Conservation (phyloP, 1,140 invertebrate genomes). For the Lineus longissimus region DNA sequence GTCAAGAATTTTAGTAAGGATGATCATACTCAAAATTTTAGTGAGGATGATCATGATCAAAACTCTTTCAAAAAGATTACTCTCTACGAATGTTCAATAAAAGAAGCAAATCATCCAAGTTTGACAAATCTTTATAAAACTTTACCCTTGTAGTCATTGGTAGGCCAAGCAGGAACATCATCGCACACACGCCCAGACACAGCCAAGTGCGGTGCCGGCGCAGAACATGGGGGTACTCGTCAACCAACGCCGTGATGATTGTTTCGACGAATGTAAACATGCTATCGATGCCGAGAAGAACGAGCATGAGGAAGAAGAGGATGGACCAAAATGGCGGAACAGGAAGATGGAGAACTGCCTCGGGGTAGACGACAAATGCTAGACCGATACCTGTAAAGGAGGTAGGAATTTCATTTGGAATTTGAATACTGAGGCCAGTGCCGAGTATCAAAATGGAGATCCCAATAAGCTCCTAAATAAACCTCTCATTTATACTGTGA, state of each 20-base stretch:
- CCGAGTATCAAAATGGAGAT: too few species aligned
- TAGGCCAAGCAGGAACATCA: conserved; percentile 42
- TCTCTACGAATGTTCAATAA: too few species aligned
- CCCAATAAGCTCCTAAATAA: background rate
- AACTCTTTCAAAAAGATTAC: background rate
- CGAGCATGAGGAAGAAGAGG: conserved; percentile 86
- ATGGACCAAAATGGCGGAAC: conserved; percentile 75
- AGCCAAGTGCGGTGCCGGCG: conserved; percentile 37
- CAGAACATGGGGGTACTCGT: conserved; percentile 62
- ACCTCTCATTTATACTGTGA: background rate
- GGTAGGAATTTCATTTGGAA: too few species aligned
- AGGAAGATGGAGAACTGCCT: conserved; percentile 72
- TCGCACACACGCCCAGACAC: conserved; percentile 30
- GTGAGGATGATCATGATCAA: background rate
- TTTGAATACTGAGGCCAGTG: too few species aligned
- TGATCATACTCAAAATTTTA: too few species aligned
- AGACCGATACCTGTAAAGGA: conserved; percentile 67
- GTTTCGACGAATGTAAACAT: conserved; percentile 79
- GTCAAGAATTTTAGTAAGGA: too few species aligned
- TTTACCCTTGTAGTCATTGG: conserved; percentile 43
- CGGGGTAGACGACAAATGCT: conserved; percentile 78
- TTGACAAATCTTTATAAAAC: background rate
- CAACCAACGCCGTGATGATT: conserved; percentile 68
- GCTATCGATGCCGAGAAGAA: conserved; percentile 76
- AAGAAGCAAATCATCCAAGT: too few species aligned